phyloP scores from a whole-genome alignment of 2,113 vertebrate genomes.

The Gambusia affinis region DNA sequence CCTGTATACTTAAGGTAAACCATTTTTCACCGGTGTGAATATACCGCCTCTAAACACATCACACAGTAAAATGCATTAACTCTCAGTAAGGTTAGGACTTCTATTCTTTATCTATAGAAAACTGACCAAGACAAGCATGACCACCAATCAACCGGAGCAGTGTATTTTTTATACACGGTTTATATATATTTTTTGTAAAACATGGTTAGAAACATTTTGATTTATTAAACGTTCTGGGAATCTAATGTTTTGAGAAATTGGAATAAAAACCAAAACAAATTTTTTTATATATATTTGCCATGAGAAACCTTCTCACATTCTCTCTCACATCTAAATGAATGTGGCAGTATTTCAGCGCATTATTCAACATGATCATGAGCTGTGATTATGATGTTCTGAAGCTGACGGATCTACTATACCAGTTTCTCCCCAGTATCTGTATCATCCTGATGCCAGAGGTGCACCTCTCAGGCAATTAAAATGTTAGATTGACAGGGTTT shows the following conservation, averaged over 20 bases:
- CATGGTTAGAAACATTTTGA: not conserved
- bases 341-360: constrained; percentile 32
- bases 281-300: too few relatives aligned
- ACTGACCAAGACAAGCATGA: not conserved
- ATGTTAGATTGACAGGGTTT: constrained; percentile 75
- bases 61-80: constrained; percentile 6
- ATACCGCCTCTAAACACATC: constrained; percentile 25
- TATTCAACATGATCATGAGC: constrained; percentile 36
- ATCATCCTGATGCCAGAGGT: constrained; percentile 64
- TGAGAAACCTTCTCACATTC: too few relatives aligned
- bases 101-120: constrained; percentile 14
- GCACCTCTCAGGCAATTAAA: constrained; percentile 74
- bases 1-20: not conserved
- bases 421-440: constrained; percentile 48
- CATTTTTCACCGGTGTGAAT: constrained; percentile 30
- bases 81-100: constrained; percentile 15
- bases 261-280: too few relatives aligned
- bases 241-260: not conserved
- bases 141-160: not conserved
- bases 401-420: constrained; percentile 59
- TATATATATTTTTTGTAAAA: not conserved
- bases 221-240: not conserved
- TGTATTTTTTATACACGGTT: not conserved
- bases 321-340: too few relatives aligned
- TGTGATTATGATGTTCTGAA: constrained; percentile 35